Base-by-base conservation (phyloP, 2,113 vertebrate species). In the Zosterops lateralis region DNA sequence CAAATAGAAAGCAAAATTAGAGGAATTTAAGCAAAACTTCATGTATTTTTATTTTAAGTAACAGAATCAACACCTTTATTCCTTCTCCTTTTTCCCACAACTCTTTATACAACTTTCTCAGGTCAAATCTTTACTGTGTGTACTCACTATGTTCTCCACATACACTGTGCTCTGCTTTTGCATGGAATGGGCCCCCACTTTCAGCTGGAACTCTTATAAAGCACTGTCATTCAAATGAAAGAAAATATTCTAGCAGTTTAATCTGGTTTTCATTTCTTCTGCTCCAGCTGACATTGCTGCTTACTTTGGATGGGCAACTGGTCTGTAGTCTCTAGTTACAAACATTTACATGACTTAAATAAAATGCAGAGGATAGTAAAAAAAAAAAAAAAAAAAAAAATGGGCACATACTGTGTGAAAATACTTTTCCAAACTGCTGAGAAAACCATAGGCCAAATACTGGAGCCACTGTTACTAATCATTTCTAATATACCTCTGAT, bases 201-300 rank as follows among this genome's bases (percentile, higher is more conserved):
- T 84, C 77, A 74, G 32, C 6, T 67, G 40, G 22, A 66, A 51
- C 12, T 56, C 75, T 29, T 42, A 71, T 14, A 44, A 6, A 62
- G 14, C 0, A 0, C 20, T 62, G 42, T 45, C 34, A 87, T 47
- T 38, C 38, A 70, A 92, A 80, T 13, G 9, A 83, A 92, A 68
- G 11, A 68, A 87, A 90, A 70, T 45, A 80, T 70, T 91, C 51
- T 40, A 87, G n/a, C 17, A 61, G 19, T 65, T 71, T 83, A 62
- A 82, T 70, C 32, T 75, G 34, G 13, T 79, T 90, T 82, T 61
- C 6, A 5, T 75, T 95, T 67, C 72, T 85, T 73, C 64, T 88
- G 28, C 34, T 80, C 51, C 56, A 73, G 29, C 47, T 76, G 75
- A 76, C 13, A 9, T 62, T 53, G 11, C 60, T 84, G 51, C 51